Percentiles rank a stretch among this genome's conserved stretches.
Evolutionary conservation across 2,888 invertebrate species (phyloP).

Genomic region (Ctenicera cuprea): DNA sequence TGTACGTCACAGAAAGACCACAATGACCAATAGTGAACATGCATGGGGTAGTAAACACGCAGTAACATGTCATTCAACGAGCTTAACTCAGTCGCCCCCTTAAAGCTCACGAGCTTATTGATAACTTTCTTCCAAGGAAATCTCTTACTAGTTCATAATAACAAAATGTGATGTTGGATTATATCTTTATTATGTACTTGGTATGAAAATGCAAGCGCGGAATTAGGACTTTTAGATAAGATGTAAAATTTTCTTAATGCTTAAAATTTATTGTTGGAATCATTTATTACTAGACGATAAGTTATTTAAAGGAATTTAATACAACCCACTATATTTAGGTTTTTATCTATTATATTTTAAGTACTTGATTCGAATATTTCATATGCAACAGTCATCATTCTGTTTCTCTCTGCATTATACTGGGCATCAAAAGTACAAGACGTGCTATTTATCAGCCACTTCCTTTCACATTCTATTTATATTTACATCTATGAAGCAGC

Average conservation of each 20-base stretch:
- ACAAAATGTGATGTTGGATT: not conserved
- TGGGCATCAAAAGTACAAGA: conserved; percentile 26
- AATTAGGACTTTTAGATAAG: no score
- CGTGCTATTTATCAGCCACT: conserved; percentile 41
- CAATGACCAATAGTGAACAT: conserved; percentile 37
- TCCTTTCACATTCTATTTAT: conserved; percentile 45
- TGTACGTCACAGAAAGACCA: conserved; percentile 32
- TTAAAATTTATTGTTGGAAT: no score
- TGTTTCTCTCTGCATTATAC: conserved; percentile 16
- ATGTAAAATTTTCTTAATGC: no score
- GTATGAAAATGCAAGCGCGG: no score
- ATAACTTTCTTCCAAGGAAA: conserved; percentile 1
- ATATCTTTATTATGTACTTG: not conserved
- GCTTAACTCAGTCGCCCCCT: conserved; percentile 7
- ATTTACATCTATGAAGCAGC: conserved; percentile 38
- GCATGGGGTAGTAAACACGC: conserved; percentile 29
- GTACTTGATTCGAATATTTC: no score
- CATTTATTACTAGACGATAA: no score
- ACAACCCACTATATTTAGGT: no score
- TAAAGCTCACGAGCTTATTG: conserved; percentile 16
- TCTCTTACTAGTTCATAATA: not conserved
- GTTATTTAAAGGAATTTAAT: no score
- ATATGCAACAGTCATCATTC: not conserved
- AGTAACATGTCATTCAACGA: conserved; percentile 21
- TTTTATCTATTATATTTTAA: no score